phyloP scores from a whole-genome alignment of 2,888 invertebrate species.

The Agrotis ipsilon region DNA sequence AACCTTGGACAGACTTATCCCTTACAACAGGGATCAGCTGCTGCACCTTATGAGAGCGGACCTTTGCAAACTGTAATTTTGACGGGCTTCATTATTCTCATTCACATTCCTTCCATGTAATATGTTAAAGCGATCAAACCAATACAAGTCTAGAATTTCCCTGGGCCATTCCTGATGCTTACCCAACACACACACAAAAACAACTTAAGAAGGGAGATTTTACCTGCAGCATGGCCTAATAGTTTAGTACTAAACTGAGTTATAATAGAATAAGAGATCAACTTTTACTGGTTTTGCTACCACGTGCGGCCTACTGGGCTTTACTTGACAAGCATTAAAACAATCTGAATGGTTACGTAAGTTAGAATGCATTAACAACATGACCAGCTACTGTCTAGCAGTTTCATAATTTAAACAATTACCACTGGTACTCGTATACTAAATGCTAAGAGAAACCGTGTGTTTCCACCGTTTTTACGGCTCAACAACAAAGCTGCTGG shows the following conservation, averaged over 20 bases:
- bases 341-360: constrained; percentile 15
- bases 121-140: no score
- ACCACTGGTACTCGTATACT: constrained; percentile 18
- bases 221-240: background rate
- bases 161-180: no score
- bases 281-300: background rate
- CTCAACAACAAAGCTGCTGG: background rate
- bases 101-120: no score
- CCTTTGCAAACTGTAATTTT: no score
- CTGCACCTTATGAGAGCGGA: no score
- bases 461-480: background rate
- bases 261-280: background rate
- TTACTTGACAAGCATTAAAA: background rate
- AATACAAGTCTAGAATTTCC: no score
- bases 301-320: background rate
- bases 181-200: no score
- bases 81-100: no score
- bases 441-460: constrained; percentile 4
- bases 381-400: background rate
- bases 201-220: no score
- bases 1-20: no score
- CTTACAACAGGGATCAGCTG: no score
- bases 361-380: constrained; percentile 13
- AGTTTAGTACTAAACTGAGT: background rate
- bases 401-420: constrained; percentile 24